Conservation (phyloP, 2,113 vertebrate genomes). For the Geococcyx californianus region DNA sequence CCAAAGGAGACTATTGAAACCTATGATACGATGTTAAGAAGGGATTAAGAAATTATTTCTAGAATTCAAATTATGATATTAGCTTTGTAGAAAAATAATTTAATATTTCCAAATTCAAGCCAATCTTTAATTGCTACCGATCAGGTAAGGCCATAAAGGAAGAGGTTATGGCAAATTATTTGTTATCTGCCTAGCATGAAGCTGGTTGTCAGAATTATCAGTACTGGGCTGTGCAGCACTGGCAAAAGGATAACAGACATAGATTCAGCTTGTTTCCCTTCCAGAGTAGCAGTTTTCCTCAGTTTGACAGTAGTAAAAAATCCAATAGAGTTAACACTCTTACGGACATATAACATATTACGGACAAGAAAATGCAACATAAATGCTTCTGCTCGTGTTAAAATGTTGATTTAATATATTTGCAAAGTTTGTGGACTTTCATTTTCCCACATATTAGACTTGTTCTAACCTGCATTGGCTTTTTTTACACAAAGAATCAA, state of each 20-base stretch:
- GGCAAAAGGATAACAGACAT: background rate
- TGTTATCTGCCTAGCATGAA: background rate
- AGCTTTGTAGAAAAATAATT: background rate
- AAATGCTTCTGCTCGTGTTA: background rate
- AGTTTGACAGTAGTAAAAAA: background rate
- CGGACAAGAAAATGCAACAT: background rate
- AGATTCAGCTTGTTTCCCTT: background rate
- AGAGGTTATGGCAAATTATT: background rate
- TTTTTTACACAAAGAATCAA: background rate
- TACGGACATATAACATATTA: background rate
- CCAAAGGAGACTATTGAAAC: background rate
- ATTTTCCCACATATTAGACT: background rate
- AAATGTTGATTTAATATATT: background rate
- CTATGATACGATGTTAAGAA: background rate
- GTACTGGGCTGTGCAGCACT: rapidly evolving
- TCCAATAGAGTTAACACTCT: background rate
- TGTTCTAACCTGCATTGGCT: background rate
- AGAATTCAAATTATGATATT: background rate
- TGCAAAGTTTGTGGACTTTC: background rate
- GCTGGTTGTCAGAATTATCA: background rate
- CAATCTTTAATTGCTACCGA: background rate
- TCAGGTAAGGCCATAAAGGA: background rate
- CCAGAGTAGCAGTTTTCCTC: background rate
- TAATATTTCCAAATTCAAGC: background rate
- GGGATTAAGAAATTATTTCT: background rate